These are phyloP conservation scores for Redunca redunca DNA, from an alignment of 2,113 vertebrate species.

Conservation along the genomic window DNA sequence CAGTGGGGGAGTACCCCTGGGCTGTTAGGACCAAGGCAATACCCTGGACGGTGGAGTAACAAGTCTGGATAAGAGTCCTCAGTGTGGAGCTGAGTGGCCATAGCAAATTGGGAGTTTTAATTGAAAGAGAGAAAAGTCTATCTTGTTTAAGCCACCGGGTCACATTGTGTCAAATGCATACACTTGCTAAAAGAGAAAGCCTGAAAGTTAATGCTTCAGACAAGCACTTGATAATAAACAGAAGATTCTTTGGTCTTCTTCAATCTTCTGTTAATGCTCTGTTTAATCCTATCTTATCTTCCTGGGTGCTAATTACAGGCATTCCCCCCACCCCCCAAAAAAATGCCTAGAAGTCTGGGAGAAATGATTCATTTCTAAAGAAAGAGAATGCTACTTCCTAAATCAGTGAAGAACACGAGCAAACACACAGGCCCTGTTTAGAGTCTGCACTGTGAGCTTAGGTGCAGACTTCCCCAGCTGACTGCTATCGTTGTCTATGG, in stretches of 20 bases:
- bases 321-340: no score
- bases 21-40: rapidly evolving
- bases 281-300: not conserved
- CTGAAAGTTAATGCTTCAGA: not conserved
- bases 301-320: not conserved
- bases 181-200: not conserved
- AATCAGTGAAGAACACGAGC: not conserved
- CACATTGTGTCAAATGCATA: not conserved
- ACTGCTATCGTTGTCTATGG: rapidly evolving
- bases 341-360: not conserved
- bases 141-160: not conserved
- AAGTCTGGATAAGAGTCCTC: not conserved
- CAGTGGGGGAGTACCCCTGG: not conserved
- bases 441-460: not conserved
- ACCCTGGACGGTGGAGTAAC: not conserved
- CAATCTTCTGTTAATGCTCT: not conserved
- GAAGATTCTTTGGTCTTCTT: not conserved
- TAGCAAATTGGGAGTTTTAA: no score
- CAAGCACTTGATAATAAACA: not conserved
- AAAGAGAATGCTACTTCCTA: not conserved
- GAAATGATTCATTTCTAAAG: not conserved
- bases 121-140: not conserved
- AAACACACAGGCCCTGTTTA: not conserved
- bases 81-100: not conserved
- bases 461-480: not conserved